Evolutionary conservation across 2,888 invertebrate genomes (phyloP), one percentile per base, ranked within the genome.

Genomic region (Drosophila austrosaltans): DNA sequence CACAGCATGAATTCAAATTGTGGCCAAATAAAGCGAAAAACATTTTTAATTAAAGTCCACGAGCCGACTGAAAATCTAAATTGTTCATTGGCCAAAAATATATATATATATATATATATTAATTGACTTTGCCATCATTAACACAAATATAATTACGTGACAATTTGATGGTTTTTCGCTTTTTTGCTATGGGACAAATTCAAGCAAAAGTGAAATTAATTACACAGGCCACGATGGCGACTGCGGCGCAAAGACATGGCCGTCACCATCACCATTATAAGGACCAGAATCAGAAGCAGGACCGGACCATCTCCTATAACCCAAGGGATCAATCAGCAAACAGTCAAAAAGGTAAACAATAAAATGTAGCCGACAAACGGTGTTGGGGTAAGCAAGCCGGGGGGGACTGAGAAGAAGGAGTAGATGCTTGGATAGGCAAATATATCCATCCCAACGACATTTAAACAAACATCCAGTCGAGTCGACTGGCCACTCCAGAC

Each of bases 121-220:
- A 83, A 86, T 86, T 86, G 85, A 86, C 86, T 87, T 87, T 87
- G 71, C 69, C 84, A 82, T 88, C 82, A 88, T 87, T 88, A 80
- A 76, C 76, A 77, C 79, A 88, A 87, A 87, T 84, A 88, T 87
- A 87, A 90, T 90, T 88, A 89, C 89, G 89, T 89, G 90, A 89
- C 90, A 90, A 90, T 89, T 90, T 87, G 87, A 87, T 81, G 78
- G 72, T 79, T 71, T 76, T 60, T 66, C 65, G 40, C 59, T 28
- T 63, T 36, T 61, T 62, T 67, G 62, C 66, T 30, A 32, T 53
- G 69, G 58, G 48, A 70, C 71, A 78, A 84, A 79, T 74, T 81
- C 70, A 74, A 75, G 78, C 48, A 63, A 71, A 75, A 74, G 68
- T 60, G 63, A 75, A 76, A 72, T 68, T 66, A 72, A 75, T 72